A percentile compares a stretch with the other conserved stretches of the same genome.
These are phyloP conservation scores for Rousettus madagascariensis DNA, from an alignment of 2,797 vertebrate species.

Conservation along the genomic window DNA sequence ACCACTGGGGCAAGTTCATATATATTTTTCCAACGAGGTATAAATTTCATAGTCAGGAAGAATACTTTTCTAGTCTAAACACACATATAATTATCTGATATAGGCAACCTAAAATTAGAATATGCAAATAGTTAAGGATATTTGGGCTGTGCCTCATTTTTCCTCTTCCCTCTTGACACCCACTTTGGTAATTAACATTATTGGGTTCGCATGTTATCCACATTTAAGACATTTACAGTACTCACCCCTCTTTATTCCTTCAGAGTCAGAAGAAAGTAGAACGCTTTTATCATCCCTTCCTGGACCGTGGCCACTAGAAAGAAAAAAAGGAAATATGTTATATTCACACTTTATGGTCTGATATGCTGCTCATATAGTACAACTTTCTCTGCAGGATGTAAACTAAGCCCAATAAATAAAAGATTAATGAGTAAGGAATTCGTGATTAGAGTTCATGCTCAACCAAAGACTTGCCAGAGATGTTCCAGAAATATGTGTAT, in stretches of 20 bases:
- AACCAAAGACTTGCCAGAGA: not conserved
- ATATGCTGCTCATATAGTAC: not conserved
- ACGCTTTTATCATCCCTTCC: not conserved
- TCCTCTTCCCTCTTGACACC: not conserved
- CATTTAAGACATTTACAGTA: not conserved
- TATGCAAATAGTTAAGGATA: not conserved
- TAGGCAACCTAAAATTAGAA: conserved; percentile 7
- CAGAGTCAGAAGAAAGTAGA: not conserved
- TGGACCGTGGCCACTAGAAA: not conserved
- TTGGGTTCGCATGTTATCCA: not conserved
- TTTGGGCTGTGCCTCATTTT: not conserved
- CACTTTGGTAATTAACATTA: not conserved
- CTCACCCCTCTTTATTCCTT: not conserved
- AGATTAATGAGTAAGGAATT: not conserved
- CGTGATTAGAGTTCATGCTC: not conserved
- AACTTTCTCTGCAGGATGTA: not conserved
- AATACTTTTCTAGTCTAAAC: not conserved
- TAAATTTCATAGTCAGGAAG: not conserved
- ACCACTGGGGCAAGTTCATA: not conserved
- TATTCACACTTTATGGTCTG: not conserved
- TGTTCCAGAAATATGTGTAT: not conserved
- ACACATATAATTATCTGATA: not conserved
- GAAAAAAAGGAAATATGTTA: not conserved
- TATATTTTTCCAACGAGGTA: conserved; percentile 10
- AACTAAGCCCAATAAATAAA: not conserved